Evolutionary conservation across 1,140 invertebrate genomes (phyloP).

Genomic region (Ephestia elutella): DNA sequence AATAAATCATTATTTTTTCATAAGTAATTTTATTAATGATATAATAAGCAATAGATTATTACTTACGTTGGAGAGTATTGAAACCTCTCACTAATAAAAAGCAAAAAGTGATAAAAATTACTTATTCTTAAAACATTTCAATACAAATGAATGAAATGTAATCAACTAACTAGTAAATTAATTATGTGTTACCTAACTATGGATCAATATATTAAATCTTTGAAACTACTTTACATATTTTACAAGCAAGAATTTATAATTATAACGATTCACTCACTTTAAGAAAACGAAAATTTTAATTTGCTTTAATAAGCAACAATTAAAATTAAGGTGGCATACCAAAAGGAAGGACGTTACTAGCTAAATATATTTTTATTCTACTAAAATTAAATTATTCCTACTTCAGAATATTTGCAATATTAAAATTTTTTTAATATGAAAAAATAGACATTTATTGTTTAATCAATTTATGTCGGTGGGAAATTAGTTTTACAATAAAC

Average conservation of each 20-base stretch:
- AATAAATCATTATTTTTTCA: too few species aligned
- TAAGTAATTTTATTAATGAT: too few species aligned
- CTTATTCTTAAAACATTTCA: too few species aligned
- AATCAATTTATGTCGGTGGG: neutral
- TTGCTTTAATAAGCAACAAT: too few species aligned
- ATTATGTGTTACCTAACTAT: neutral
- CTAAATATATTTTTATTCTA: neutral
- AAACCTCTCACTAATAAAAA: too few species aligned
- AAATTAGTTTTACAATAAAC: neutral
- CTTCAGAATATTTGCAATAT: neutral
- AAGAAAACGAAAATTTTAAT: too few species aligned
- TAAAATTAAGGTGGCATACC: neutral
- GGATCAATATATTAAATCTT: neutral
- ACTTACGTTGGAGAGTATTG: too few species aligned
- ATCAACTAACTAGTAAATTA: neutral
- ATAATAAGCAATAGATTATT: too few species aligned
- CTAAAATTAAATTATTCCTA: too few species aligned
- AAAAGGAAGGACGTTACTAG: neutral
- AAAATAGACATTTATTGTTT: neutral
- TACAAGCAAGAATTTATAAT: neutral
- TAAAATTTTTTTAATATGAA: neutral
- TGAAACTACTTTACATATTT: neutral
- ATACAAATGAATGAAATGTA: neutral
- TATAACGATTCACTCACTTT: too few species aligned
- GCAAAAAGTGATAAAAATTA: too few species aligned